A percentile compares a stretch with the other conserved stretches of the same genome.
phyloP scores from a whole-genome alignment of 2,113 vertebrate genomes.

The Leptodactylus fuscus region DNA sequence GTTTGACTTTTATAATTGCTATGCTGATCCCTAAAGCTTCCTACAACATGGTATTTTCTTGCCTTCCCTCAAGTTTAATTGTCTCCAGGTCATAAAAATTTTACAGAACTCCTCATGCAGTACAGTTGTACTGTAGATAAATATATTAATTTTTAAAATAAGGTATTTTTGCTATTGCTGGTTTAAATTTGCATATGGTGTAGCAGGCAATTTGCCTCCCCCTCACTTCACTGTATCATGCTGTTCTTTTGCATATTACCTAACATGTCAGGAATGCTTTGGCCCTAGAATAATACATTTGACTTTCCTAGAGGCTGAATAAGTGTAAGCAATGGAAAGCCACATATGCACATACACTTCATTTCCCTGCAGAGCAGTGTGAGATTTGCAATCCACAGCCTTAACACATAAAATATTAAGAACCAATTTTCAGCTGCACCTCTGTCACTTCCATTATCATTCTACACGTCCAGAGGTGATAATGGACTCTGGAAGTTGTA shows the following conservation, averaged over 20 bases:
- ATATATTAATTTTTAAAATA: not conserved
- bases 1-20: slow-evolving; percentile 35
- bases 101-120: slow-evolving; percentile 21
- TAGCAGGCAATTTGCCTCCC: not conserved
- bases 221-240: slow-evolving; percentile 58
- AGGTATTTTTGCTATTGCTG: not conserved
- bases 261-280: slow-evolving; percentile 58
- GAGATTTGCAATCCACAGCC: slow-evolving; percentile 78
- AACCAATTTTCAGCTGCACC: slow-evolving; percentile 90
- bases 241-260: slow-evolving; percentile 53
- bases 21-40: slow-evolving; percentile 10
- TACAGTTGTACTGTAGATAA: not conserved
- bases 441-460: slow-evolving; percentile 88
- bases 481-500: slow-evolving; percentile 85
- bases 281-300: slow-evolving; percentile 61
- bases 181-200: not conserved
- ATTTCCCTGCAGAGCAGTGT: slow-evolving; percentile 80
- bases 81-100: not conserved
- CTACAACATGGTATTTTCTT: not conserved
- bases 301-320: slow-evolving; percentile 62
- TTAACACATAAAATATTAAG: slow-evolving; percentile 94
- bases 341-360: slow-evolving; percentile 62
- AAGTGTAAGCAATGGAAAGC: slow-evolving; percentile 59
- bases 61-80: not conserved
- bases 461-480: slow-evolving; percentile 84